Evolutionary conservation across 2,113 vertebrate species (phyloP).

Genomic region (Gorsachius goisagi): DNA sequence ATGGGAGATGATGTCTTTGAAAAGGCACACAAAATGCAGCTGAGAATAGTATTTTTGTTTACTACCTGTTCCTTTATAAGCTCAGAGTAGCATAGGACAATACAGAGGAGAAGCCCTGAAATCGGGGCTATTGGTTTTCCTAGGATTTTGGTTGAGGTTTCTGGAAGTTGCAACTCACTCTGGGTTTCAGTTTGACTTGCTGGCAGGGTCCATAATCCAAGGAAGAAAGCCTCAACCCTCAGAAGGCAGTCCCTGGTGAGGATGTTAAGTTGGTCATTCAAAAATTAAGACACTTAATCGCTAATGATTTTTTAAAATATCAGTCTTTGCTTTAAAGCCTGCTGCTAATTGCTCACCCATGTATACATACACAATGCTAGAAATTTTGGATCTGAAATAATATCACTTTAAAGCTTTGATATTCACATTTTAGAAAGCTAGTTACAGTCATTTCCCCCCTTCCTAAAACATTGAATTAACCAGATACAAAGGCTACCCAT

Average conservation of each 20-base stretch:
- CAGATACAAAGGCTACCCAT: neutral
- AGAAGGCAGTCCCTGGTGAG: neutral
- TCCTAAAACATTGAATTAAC: constrained; percentile 5
- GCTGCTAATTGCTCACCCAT: neutral
- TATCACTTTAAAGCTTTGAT: neutral
- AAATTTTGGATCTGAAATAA: neutral
- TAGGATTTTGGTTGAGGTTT: neutral
- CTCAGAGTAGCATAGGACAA: neutral
- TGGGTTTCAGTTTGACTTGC: neutral
- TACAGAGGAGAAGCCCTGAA: neutral
- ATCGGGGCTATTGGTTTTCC: neutral
- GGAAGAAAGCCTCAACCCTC: neutral
- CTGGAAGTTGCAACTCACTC: neutral
- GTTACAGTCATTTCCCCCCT: neutral
- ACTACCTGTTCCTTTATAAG: neutral
- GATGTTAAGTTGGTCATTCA: neutral
- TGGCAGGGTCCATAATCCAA: neutral
- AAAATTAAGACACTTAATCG: neutral
- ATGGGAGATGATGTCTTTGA: neutral
- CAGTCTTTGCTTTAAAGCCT: neutral
- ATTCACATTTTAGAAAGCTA: neutral
- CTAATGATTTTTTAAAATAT: neutral
- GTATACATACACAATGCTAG: neutral
- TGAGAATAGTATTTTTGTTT: neutral
- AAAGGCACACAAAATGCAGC: neutral